Percentiles rank a stretch among this genome's conserved stretches.
Conservation (phyloP, 2,113 vertebrate species). For the Cynocephalus volans region DNA sequence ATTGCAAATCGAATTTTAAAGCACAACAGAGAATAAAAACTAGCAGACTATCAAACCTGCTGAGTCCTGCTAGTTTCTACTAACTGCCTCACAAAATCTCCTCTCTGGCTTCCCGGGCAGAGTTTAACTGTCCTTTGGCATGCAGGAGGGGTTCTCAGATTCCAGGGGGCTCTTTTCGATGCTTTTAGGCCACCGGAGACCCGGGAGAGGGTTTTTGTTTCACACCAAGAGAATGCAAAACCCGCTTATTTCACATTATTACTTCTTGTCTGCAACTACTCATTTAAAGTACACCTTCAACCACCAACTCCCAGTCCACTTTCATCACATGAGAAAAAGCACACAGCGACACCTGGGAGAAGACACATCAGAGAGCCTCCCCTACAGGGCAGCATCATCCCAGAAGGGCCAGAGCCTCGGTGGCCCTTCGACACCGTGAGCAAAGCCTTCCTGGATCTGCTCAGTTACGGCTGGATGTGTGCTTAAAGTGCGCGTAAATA, state of each 20-base stretch:
- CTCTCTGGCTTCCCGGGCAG: constrained; percentile 58
- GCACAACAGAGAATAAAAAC: constrained; percentile 36
- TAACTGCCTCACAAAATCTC: constrained; percentile 57
- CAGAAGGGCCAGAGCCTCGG: constrained; percentile 47
- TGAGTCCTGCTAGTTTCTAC: constrained; percentile 51
- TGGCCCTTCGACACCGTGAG: neutral
- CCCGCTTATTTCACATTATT: neutral
- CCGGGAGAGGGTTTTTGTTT: neutral
- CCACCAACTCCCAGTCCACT: constrained; percentile 6
- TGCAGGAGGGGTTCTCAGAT: constrained; percentile 54
- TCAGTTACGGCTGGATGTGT: constrained; percentile 13
- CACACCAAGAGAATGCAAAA: constrained; percentile 52
- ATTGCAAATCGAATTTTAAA: constrained; percentile 54
- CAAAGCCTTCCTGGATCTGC: neutral
- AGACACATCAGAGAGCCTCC: neutral
- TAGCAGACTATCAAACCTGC: neutral
- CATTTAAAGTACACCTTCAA: neutral
- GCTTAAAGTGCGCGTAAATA: neutral
- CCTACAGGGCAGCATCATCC: neutral
- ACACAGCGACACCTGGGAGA: neutral
- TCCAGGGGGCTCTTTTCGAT: constrained; percentile 36
- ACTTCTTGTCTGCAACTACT: constrained; percentile 51
- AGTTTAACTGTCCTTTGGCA: constrained; percentile 67
- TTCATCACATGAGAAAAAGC: neutral
- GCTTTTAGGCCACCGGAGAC: constrained; percentile 71